A percentile compares a stretch with the other conserved stretches of the same genome.
These are phyloP conservation scores for Eledona agricola DNA, from an alignment of 2,888 invertebrate species.

Conservation along the genomic window DNA sequence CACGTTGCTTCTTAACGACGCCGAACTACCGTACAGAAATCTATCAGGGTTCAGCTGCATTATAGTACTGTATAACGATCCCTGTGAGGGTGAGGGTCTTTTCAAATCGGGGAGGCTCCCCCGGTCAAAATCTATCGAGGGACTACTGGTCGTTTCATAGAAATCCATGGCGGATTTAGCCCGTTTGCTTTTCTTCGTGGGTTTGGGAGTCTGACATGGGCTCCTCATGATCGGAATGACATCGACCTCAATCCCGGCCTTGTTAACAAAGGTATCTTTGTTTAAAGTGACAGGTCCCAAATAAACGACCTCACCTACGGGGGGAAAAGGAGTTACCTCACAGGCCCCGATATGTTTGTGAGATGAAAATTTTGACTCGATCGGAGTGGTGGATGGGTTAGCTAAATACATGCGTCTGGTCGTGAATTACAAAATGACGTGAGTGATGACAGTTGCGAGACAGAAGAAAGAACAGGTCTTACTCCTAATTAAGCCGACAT, in stretches of 20 bases:
- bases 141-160: slow-evolving; percentile 42
- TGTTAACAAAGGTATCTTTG: slow-evolving; percentile 68
- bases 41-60: slow-evolving; percentile 55
- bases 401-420: slow-evolving; percentile 32
- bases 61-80: slow-evolving; percentile 54
- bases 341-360: slow-evolving; percentile 59
- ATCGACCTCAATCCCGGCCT: slow-evolving; percentile 64
- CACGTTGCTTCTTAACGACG: slow-evolving; percentile 50
- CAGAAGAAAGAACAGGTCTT: slow-evolving; percentile 18
- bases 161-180: slow-evolving; percentile 58
- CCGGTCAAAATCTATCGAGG: slow-evolving; percentile 45
- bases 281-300: slow-evolving; percentile 63
- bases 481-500: slow-evolving; percentile 50
- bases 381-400: slow-evolving; percentile 27
- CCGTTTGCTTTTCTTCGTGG: slow-evolving; percentile 51
- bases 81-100: slow-evolving; percentile 46
- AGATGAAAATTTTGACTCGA: slow-evolving; percentile 15
- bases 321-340: slow-evolving; percentile 35
- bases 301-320: slow-evolving; percentile 62
- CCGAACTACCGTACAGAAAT: slow-evolving; percentile 53
- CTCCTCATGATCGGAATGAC: slow-evolving; percentile 62
- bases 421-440: slow-evolving; percentile 41
- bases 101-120: slow-evolving; percentile 59
- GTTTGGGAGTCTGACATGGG: slow-evolving; percentile 59
- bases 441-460: slow-evolving; percentile 43